Conservation (phyloP, 2,113 vertebrate species). For the Sapayoa aenigma region DNA sequence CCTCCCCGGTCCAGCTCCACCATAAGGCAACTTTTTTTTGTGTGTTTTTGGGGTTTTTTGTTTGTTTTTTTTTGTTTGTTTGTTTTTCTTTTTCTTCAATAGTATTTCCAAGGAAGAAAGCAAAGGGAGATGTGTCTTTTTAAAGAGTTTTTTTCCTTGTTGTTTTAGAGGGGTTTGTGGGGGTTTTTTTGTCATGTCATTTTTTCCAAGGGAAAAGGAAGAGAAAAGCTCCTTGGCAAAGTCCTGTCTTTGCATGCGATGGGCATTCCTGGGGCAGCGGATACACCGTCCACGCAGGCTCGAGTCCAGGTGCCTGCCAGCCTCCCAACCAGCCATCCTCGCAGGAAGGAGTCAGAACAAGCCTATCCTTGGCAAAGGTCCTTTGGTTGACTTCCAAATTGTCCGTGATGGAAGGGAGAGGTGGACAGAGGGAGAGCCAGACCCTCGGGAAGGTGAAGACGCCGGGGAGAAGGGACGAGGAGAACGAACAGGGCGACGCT, state of each 20-base stretch:
- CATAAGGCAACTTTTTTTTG: conserved; percentile 79
- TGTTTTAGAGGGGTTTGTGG: conserved; percentile 23
- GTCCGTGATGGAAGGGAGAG: conserved; percentile 59
- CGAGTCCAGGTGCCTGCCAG: neutral
- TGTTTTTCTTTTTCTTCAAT: conserved; percentile 48
- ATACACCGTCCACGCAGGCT: neutral
- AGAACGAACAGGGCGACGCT: neutral
- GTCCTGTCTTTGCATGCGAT: conserved; percentile 68
- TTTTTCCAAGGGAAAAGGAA: conserved; percentile 74
- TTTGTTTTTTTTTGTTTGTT: neutral
- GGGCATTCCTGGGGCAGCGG: conserved; percentile 62
- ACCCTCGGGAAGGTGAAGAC: conserved; percentile 19
- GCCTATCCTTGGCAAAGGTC: conserved; percentile 65
- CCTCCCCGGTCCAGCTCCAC: conserved; percentile 69
- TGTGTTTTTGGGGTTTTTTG: neutral
- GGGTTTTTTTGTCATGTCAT: neutral
- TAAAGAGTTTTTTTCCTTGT: neutral
- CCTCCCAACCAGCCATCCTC: neutral
- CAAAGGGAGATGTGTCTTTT: conserved; percentile 68
- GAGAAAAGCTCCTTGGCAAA: conserved; percentile 73
- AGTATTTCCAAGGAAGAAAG: conserved; percentile 78
- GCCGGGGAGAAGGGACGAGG: neutral
- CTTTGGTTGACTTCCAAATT: conserved; percentile 80
- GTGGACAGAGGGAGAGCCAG: conserved; percentile 46
- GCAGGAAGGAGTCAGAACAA: conserved; percentile 33